phyloP scores from a whole-genome alignment of 2,113 vertebrate species.

The Centropus bengalensis region DNA sequence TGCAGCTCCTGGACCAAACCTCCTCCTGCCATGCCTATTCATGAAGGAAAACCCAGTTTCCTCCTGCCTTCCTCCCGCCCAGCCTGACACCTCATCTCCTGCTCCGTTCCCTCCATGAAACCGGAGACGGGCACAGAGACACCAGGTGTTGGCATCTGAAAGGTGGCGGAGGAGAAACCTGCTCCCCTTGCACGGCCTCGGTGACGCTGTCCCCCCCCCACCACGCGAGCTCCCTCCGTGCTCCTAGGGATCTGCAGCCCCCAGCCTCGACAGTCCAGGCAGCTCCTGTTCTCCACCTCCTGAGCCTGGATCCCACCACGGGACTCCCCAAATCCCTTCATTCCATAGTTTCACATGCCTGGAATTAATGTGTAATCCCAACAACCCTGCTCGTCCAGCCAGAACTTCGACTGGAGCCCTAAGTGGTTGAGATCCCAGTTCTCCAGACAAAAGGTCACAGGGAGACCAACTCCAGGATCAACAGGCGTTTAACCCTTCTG shows the following conservation, averaged over 20 bases:
- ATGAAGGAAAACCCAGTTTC: neutral
- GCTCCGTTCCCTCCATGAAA: neutral
- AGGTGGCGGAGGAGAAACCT: neutral
- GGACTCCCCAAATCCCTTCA: neutral
- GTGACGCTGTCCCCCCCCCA: neutral
- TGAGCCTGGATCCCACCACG: fast-evolving
- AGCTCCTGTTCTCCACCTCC: neutral
- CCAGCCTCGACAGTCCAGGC: neutral
- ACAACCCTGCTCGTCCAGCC: neutral
- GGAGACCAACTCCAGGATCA: neutral
- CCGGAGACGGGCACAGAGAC: neutral
- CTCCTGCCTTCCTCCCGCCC: neutral
- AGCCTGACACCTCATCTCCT: neutral
- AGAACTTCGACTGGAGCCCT: neutral
- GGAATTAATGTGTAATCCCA: neutral
- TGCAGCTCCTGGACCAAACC: neutral
- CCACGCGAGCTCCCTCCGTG: fast-evolving
- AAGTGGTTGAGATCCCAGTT: neutral
- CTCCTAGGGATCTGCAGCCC: neutral
- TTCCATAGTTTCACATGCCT: neutral
- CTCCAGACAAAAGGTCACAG: neutral
- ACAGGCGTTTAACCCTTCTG: neutral
- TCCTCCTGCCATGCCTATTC: neutral
- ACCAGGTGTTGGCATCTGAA: neutral
- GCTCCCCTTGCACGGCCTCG: neutral